A percentile compares a stretch with the other conserved stretches of the same genome.
These are phyloP conservation scores for Polydesmus complanatus DNA, from an alignment of 2,888 invertebrate genomes.

Conservation along the genomic window DNA sequence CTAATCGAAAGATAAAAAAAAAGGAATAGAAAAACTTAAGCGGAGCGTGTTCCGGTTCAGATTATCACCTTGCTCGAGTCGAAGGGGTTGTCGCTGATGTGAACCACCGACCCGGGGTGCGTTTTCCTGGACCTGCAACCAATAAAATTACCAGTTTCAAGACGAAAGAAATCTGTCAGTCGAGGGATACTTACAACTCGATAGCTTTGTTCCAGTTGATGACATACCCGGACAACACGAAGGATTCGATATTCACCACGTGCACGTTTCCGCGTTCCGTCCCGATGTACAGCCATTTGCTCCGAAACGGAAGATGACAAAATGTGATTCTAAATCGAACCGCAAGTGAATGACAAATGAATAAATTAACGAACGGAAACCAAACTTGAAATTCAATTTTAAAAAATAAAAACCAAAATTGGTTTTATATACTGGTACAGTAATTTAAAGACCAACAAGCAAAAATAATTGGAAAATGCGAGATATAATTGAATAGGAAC, in stretches of 20 bases:
- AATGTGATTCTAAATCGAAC: constrained; percentile 81
- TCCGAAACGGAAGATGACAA: constrained; percentile 87
- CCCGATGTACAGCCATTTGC: constrained; percentile 97
- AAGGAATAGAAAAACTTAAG: not conserved
- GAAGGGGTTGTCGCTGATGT: constrained; percentile 90
- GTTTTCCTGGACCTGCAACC: constrained; percentile 74
- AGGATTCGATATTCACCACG: constrained; percentile 89
- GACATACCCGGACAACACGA: constrained; percentile 90
- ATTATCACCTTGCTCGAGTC: constrained; percentile 81
- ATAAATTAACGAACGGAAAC: too few relatives aligned
- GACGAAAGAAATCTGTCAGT: not conserved
- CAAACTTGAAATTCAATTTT: too few relatives aligned
- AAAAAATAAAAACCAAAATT: too few relatives aligned
- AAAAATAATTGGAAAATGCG: too few relatives aligned
- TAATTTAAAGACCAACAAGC: too few relatives aligned
- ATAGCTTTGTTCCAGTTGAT: constrained; percentile 99
- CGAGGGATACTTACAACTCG: constrained; percentile 65
- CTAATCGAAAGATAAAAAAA: constrained; percentile 37
- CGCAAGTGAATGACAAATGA: too few relatives aligned
- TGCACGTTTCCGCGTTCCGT: constrained; percentile 97
- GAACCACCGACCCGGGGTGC: constrained; percentile 92
- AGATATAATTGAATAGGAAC: too few relatives aligned
- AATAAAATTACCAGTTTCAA: constrained; percentile 21
- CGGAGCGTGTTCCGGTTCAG: not conserved
- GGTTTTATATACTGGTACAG: too few relatives aligned